Conservation (phyloP, 2,113 vertebrate genomes). For the Lota lota region DNA sequence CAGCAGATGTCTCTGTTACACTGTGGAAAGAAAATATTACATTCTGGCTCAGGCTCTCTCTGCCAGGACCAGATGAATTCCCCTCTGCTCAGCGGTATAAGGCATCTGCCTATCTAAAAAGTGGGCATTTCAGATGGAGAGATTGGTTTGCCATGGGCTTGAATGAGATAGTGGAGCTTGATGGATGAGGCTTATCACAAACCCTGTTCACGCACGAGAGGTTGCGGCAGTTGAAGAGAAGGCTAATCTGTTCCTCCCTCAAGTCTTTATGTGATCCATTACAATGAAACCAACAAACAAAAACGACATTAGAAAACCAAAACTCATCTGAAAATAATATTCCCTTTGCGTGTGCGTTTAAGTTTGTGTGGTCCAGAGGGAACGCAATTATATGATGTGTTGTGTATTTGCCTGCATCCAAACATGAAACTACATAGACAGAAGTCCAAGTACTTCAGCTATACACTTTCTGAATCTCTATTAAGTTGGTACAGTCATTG, state of each 20-base stretch:
- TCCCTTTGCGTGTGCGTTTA: constrained; percentile 2
- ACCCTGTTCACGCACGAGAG: constrained; percentile 28
- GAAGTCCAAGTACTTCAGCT: too few species aligned
- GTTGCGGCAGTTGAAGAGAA: constrained; percentile 30
- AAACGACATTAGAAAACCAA: neutral
- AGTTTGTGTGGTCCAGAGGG: constrained; percentile 7
- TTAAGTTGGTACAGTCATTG: too few species aligned
- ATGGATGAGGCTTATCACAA: constrained; percentile 55
- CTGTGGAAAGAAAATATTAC: constrained; percentile 11
- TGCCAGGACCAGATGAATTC: too few species aligned
- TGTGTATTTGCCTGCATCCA: constrained; percentile 11
- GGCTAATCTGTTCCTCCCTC: constrained; percentile 30
- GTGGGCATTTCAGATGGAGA: constrained; percentile 40
- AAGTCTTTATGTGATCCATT: constrained; percentile 37
- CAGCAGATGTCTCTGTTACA: constrained; percentile 64
- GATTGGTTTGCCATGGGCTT: constrained; percentile 35
- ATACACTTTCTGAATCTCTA: too few species aligned
- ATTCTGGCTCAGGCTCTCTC: too few species aligned
- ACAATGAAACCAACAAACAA: constrained; percentile 29
- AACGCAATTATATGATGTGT: constrained; percentile 28
- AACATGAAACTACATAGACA: too few species aligned
- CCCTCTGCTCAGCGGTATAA: neutral
- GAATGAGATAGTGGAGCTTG: constrained; percentile 45
- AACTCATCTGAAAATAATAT: constrained; percentile 32
- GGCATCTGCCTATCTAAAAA: constrained; percentile 35